Evolutionary conservation across 2,888 invertebrate genomes (phyloP).

Genomic region (Notodonta ziczac): DNA sequence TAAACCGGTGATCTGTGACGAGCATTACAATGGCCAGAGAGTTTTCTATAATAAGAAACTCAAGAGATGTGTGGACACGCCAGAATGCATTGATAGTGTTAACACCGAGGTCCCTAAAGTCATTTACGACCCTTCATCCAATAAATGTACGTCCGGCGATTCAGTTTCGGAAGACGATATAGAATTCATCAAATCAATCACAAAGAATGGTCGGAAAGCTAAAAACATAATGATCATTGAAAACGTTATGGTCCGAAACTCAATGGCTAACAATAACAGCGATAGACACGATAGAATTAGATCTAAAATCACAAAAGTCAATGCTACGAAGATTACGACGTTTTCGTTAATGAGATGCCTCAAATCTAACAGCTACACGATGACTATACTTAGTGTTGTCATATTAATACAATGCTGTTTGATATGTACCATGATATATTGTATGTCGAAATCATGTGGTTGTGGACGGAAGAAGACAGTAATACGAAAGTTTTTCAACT

Average conservation of each 20-base stretch:
- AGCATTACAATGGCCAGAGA: slow-evolving; percentile 63
- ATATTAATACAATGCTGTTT: slow-evolving; percentile 60
- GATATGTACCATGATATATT: slow-evolving; percentile 61
- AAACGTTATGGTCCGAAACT: slow-evolving; percentile 20
- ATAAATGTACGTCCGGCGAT: slow-evolving; percentile 51
- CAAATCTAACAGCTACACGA: slow-evolving; percentile 43
- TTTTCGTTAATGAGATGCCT: slow-evolving; percentile 1
- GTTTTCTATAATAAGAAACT: slow-evolving; percentile 48
- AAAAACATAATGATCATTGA: slow-evolving; percentile 57
- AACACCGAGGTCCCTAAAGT: slow-evolving; percentile 39
- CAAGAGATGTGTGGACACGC: slow-evolving; percentile 53
- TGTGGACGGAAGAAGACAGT: slow-evolving; percentile 51
- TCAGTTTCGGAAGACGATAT: slow-evolving; percentile 55
- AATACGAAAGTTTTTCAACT: slow-evolving; percentile 62
- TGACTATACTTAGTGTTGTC: slow-evolving; percentile 46
- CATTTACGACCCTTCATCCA: slow-evolving; percentile 58
- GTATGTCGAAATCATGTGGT: slow-evolving; percentile 45
- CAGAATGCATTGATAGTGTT: slow-evolving; percentile 45
- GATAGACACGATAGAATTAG: not conserved
- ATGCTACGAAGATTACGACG: slow-evolving; percentile 11
- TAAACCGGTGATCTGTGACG: slow-evolving; percentile 67
- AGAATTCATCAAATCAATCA: slow-evolving; percentile 51
- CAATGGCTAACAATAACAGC: not conserved
- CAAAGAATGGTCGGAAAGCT: slow-evolving; percentile 32
- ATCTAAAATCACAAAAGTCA: not conserved